Base-by-base conservation (phyloP, 2,888 invertebrate genomes). In the Pelosia muscerda region DNA sequence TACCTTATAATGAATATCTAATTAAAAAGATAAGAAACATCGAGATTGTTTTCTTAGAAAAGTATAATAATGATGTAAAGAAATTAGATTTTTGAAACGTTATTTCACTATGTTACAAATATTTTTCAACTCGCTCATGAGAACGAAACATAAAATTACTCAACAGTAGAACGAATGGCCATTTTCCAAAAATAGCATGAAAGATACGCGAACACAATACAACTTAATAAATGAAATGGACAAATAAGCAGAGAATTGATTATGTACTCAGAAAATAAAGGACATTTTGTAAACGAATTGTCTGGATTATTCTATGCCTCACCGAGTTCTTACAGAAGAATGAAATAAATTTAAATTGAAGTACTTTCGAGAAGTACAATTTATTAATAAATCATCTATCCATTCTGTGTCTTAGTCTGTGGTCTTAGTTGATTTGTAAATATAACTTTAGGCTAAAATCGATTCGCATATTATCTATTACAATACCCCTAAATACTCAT, bases 171-270 rank as follows among this genome's bases (percentile, higher is more conserved):
- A 59, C 4, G 0, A 61, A 26, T 49, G 26, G n/a, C 6, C 26
- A 26, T 26, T 26, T 25, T 60, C 10, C 11, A 1, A 8, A 60
- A 60, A 61, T 26, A 5, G 10, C 6, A 49, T 26, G 28, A 62
- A 31, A 57, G 10, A 31, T 57, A 57, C 28, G 31, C 28, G 31
- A 62, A 57, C 28, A 57, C 28, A 57, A 62, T 31, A 22, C 42
- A 53, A 22, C 65, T 68, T 23, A 65, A 65, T 73, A 70, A 76
- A 60, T 66, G 53, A 65, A 73, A 69, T 65, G 66, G 54, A 54
- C 15, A 65, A 59, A 66, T 71, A 66, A 70, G 65, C 65, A 63
- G 34, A 65, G 70, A 42, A 68, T 72, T 64, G 60, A 72, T 71
- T 63, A n/a, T n/a, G n/a, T n/a, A 68, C 65, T 66, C 62, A 54